Percentiles rank a stretch among this genome's conserved stretches.
Conservation (phyloP, 2,888 invertebrate genomes). For the Seira ritae region DNA sequence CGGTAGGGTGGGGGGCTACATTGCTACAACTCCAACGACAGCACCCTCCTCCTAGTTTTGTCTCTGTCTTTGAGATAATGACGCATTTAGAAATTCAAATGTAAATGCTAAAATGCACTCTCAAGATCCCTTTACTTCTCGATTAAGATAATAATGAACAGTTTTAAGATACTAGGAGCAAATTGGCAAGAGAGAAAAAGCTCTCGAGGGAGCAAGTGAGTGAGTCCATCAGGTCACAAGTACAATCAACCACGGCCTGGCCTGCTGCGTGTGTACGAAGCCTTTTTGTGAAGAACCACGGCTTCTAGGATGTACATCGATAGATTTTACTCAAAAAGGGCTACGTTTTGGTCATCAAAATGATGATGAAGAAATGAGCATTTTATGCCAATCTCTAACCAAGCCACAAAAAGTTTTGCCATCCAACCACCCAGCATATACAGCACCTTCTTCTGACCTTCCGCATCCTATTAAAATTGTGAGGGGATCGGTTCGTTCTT, state of each 20-base stretch:
- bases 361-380: no score
- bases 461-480: slow-evolving; percentile 60
- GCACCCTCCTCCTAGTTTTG: neutral
- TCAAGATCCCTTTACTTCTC: neutral
- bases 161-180: slow-evolving; percentile 33
- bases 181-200: neutral
- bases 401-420: slow-evolving; percentile 35
- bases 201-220: neutral
- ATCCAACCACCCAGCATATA: neutral
- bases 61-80: neutral
- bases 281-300: no score
- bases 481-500: no score
- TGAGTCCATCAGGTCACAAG: slow-evolving; percentile 40
- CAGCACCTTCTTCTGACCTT: slow-evolving; percentile 64
- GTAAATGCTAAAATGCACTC: neutral
- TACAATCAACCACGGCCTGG: slow-evolving; percentile 31
- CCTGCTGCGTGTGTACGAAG: no score
- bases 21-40: neutral
- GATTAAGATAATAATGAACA: slow-evolving; percentile 34
- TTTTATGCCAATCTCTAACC: no score
- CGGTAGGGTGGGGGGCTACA: neutral
- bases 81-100: neutral
- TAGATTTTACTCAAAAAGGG: no score
- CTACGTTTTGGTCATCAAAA: no score
- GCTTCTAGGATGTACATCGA: no score